Conservation (phyloP, 2,888 invertebrate species). For the Uloborus plumipes region DNA sequence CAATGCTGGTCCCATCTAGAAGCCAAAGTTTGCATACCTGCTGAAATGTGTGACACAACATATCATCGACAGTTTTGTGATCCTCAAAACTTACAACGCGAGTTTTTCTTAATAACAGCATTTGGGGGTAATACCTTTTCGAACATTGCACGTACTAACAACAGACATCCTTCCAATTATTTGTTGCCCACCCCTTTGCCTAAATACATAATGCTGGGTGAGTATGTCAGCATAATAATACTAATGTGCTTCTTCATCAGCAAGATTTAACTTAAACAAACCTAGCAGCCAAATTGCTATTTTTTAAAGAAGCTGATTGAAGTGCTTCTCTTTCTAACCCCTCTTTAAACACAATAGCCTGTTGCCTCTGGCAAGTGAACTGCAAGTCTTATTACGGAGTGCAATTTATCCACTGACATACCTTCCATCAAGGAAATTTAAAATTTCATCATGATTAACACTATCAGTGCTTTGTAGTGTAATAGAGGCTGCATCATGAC, state of each 20-base stretch:
- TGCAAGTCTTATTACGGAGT: conserved; percentile 69
- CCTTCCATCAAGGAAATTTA: conserved; percentile 4
- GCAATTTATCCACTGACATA: conserved; percentile 66
- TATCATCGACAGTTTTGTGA: conserved; percentile 66
- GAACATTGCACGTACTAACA: conserved; percentile 28
- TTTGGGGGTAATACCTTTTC: conserved; percentile 43
- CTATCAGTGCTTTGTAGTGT: background rate
- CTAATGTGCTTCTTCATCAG: conserved; percentile 16
- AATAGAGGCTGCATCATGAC: conserved; percentile 8
- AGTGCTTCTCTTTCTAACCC: conserved; percentile 63
- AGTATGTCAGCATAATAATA: conserved; percentile 43
- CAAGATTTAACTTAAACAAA: conserved; percentile 65
- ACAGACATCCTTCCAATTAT: conserved; percentile 49
- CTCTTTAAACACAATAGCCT: conserved; percentile 64
- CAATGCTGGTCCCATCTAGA: conserved; percentile 68
- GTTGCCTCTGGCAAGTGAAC: conserved; percentile 69
- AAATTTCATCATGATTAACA: conserved; percentile 38
- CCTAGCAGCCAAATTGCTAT: conserved; percentile 66
- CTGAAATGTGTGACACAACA: conserved; percentile 61
- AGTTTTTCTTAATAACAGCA: conserved; percentile 39
- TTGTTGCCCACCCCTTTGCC: conserved; percentile 1
- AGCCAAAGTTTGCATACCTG: conserved; percentile 65
- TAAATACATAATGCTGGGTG: conserved; percentile 30
- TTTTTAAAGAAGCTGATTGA: conserved; percentile 4
- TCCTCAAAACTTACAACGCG: conserved; percentile 66